phyloP scores from a whole-genome alignment of 2,797 vertebrate genomes.

The Pipistrellus kuhlii region DNA sequence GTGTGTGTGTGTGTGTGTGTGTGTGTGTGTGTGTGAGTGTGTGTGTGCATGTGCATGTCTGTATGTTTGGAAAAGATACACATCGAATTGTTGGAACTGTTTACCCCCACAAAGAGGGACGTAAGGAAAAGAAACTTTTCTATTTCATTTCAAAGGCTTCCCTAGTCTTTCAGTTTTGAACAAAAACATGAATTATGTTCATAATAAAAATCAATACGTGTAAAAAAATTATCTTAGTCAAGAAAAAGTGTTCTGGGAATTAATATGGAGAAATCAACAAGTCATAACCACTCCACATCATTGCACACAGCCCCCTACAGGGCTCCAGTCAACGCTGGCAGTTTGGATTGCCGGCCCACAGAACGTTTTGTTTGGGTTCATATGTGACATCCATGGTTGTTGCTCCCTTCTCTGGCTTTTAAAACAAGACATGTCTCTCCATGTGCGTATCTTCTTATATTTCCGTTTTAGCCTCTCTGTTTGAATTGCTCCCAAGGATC shows the following conservation, averaged over 20 bases:
- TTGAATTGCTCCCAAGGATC: constrained; percentile 7
- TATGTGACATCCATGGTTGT: background rate
- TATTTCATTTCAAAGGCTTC: background rate
- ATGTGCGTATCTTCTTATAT: background rate
- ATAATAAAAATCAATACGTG: background rate
- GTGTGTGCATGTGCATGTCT: background rate
- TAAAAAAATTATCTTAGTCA: background rate
- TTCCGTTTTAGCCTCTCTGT: constrained; percentile 29
- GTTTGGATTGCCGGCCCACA: background rate
- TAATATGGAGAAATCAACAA: background rate
- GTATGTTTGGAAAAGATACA: background rate
- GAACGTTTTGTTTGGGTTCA: background rate
- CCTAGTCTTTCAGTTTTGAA: background rate
- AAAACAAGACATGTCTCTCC: background rate
- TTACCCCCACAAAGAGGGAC: background rate
- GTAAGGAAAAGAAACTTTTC: background rate
- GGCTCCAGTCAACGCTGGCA: background rate
- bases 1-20: background rate
- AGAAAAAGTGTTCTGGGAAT: background rate
- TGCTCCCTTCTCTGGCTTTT: background rate
- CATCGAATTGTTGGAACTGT: background rate
- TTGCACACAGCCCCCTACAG: background rate
- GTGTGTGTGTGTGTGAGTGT: background rate
- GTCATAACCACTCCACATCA: background rate
- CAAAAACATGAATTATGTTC: background rate